Evolutionary conservation across 2,888 invertebrate species (phyloP), one percentile per base, ranked within the genome.

Genomic region (Thumatha senex): DNA sequence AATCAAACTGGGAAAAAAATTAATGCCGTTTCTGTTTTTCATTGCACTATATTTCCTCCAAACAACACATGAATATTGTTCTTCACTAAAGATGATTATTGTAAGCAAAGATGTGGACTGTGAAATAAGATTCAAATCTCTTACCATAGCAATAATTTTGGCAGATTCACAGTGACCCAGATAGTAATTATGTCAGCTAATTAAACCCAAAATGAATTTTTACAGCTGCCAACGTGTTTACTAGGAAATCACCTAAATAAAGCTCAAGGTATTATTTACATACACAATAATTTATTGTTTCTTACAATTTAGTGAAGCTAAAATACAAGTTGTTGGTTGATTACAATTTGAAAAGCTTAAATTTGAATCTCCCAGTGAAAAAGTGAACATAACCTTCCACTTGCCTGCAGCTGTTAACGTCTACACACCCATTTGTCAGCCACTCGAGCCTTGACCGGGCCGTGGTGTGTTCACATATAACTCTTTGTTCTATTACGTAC

Each of bases 271-370:
- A 70, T 86, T 89, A 91, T 91, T 89, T 91, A 91, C 91, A 91
- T 90, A 90, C 90, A 90, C 91, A 91, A 91, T 91, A 91, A 91
- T 91, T 91, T 91, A 91, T 91, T 91, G 89, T 89, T 89, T 84
- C 89, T 91, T 91, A 91, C 87, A 90, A 90, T 89, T 90, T 90
- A 91, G 84, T 86, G 90, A 91, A 89, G 90, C 90, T 90, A 91
- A 86, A 88, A 86, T 89, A 90, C 89, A 89, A 84, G 84, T 86
- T 87, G 83, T 87, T 82, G 83, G 82, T 86, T 84, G 89, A 88
- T 89, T 89, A 90, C 89, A 91, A 87, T 87, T 75, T 76, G 74
- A 87, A 86, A 89, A 89, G 89, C 89, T 86, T 86, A 78, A 83
- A 82, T 84, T 82, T 82, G 77, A 82, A 78, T 83, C 80, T 84